Percentiles rank a stretch among this genome's conserved stretches.
These are phyloP conservation scores for Perognathus longimembris DNA, from an alignment of 2,113 vertebrate species.

Conservation along the genomic window DNA sequence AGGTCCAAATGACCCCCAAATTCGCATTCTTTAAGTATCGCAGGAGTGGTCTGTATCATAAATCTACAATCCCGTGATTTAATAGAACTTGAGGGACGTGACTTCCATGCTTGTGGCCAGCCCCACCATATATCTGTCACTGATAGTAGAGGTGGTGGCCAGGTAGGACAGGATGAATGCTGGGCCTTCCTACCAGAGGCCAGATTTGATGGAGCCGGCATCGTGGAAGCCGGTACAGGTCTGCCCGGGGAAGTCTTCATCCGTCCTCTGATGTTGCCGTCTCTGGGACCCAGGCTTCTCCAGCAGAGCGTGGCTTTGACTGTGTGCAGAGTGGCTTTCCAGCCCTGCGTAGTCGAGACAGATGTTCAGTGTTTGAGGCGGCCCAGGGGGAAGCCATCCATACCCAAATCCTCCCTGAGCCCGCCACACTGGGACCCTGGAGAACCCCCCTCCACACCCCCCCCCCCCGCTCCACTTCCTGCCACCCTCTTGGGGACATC, in stretches of 20 bases:
- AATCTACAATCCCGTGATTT: neutral
- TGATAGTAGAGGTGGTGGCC: neutral
- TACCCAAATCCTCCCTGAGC: neutral
- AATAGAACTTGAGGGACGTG: neutral
- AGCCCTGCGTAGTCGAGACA: neutral
- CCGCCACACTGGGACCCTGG: neutral
- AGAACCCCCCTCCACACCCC: neutral
- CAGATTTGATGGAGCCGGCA: neutral
- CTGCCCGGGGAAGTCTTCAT: neutral
- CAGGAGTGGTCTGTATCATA: neutral
- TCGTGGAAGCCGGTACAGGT: neutral
- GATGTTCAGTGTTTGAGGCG: neutral
- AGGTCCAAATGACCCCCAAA: neutral
- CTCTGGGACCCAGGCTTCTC: neutral
- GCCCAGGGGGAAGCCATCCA: neutral
- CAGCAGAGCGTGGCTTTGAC: neutral
- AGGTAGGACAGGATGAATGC: neutral
- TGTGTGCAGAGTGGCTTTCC: neutral
- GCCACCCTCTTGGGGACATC: constrained; percentile 65
- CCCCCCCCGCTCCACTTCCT: constrained; percentile 54
- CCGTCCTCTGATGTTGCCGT: neutral
- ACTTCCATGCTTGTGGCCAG: neutral
- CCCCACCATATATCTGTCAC: neutral
- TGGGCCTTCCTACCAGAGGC: neutral
- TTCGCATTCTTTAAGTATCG: fast-evolving